Evolutionary conservation across 2,888 invertebrate genomes (phyloP).

Genomic region (Polylopha cassiicola): DNA sequence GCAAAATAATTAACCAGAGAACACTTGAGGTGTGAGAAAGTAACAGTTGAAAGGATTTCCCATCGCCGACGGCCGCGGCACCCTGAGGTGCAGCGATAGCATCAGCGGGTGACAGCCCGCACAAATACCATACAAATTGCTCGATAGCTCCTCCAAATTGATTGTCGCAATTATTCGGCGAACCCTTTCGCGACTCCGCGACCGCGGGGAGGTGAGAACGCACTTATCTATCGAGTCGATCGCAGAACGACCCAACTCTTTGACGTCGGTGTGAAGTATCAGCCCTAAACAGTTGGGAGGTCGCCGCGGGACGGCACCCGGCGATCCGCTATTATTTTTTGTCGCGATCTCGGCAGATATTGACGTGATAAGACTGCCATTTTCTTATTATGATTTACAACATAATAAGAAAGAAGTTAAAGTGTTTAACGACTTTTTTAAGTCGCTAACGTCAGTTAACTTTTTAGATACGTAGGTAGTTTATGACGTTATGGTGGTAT

Average conservation of each 20-base stretch:
- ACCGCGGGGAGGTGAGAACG: constrained; percentile 73
- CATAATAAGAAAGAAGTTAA: constrained; percentile 31
- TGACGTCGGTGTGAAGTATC: constrained; percentile 68
- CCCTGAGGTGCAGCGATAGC: constrained; percentile 66
- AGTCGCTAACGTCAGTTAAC: constrained; percentile 24
- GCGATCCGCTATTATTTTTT: constrained; percentile 59
- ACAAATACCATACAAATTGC: constrained; percentile 76
- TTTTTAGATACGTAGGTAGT: constrained; percentile 24
- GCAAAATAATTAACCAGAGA: constrained; percentile 8
- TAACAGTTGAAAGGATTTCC: constrained; percentile 58
- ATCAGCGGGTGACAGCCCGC: constrained; percentile 75
- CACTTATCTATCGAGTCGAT: constrained; percentile 66
- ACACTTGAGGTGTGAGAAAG: constrained; percentile 69
- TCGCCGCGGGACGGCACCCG: constrained; percentile 53
- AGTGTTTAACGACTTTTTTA: constrained; percentile 47
- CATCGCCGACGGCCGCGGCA: constrained; percentile 46
- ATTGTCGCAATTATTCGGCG: constrained; percentile 76
- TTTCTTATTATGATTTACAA: constrained; percentile 49
- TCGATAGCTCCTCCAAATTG: constrained; percentile 73
- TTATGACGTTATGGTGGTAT: constrained; percentile 34
- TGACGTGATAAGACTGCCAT: constrained; percentile 45
- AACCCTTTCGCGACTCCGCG: constrained; percentile 68
- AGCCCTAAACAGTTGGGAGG: constrained; percentile 45
- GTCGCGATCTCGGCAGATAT: constrained; percentile 54
- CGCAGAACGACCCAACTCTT: constrained; percentile 62